These are phyloP conservation scores for Smittia aterrima DNA, from an alignment of 2,888 invertebrate species.

Conservation along the genomic window DNA sequence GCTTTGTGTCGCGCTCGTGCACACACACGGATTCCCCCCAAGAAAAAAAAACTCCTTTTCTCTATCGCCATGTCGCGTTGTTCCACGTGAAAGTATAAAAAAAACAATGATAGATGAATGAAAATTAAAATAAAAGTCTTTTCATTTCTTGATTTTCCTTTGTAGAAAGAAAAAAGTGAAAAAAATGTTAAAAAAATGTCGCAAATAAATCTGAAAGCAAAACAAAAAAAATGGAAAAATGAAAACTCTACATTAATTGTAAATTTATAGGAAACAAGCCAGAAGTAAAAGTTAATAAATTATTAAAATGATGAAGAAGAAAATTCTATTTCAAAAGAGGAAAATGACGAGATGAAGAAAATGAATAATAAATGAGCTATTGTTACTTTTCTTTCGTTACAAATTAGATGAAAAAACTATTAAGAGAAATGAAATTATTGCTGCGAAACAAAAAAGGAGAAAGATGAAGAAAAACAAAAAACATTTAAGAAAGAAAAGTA, in stretches of 20 bases:
- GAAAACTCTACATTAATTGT: conserved; percentile 33
- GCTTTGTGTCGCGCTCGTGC: background rate
- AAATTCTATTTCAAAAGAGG: background rate
- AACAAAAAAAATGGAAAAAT: background rate
- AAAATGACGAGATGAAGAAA: conserved; percentile 6
- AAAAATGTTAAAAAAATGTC: conserved; percentile 14
- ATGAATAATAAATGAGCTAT: conserved; percentile 33
- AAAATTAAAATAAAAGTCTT: background rate
- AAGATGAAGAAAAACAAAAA: conserved; percentile 2
- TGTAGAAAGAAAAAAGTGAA: conserved; percentile 12
- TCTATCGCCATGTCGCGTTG: background rate
- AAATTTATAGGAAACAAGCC: conserved; percentile 30
- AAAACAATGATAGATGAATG: background rate
- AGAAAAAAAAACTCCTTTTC: background rate
- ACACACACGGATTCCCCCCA: background rate
- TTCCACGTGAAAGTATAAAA: background rate
- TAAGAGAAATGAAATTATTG: background rate
- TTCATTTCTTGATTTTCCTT: background rate
- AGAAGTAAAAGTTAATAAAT: conserved; percentile 13
- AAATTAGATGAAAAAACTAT: conserved; percentile 28
- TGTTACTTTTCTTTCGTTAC: conserved; percentile 34
- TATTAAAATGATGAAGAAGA: conserved; percentile 20
- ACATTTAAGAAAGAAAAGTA: too few relatives aligned
- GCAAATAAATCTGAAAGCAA: conserved; percentile 38
- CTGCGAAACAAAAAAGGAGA: conserved; percentile 22